Evolutionary conservation across 1,140 invertebrate species (phyloP).

Genomic region (Parapsyche elsis): DNA sequence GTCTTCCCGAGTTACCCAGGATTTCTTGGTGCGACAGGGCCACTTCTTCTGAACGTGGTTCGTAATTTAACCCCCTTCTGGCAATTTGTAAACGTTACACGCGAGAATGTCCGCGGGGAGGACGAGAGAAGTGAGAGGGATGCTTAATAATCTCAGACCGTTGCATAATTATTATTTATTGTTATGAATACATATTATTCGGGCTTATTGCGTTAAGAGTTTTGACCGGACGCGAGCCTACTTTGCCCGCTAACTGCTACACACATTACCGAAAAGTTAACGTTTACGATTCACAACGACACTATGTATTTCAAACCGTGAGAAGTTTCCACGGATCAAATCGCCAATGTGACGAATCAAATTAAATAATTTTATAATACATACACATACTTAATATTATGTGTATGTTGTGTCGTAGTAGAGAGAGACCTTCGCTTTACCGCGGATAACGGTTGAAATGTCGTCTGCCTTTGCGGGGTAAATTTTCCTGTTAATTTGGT

Average conservation of each 20-base stretch:
- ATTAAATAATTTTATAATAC: no score
- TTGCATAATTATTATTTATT: constrained; percentile 44
- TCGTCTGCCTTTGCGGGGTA: neutral
- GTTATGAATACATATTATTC: constrained; percentile 46
- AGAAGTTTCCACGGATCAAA: no score
- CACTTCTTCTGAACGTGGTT: neutral
- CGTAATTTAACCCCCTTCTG: constrained; percentile 18
- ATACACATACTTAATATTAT: no score
- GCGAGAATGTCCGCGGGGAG: constrained; percentile 18
- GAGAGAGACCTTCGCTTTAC: neutral
- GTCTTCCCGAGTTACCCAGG: neutral
- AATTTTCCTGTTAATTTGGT: constrained; percentile 6
- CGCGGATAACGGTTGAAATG: neutral
- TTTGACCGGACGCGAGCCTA: neutral
- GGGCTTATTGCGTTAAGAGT: constrained; percentile 31
- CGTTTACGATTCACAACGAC: constrained; percentile 2
- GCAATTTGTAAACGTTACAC: constrained; percentile 37
- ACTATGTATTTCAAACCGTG: no score
- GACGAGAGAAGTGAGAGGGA: neutral
- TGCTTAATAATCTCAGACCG: constrained; percentile 26
- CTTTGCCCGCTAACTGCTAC: neutral
- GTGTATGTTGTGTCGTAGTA: no score
- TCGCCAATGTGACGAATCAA: no score
- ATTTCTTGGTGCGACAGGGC: neutral
- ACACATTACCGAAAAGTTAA: constrained; percentile 19